phyloP scores from a whole-genome alignment of 1,140 invertebrate genomes.

The Euglossa dilemma region DNA sequence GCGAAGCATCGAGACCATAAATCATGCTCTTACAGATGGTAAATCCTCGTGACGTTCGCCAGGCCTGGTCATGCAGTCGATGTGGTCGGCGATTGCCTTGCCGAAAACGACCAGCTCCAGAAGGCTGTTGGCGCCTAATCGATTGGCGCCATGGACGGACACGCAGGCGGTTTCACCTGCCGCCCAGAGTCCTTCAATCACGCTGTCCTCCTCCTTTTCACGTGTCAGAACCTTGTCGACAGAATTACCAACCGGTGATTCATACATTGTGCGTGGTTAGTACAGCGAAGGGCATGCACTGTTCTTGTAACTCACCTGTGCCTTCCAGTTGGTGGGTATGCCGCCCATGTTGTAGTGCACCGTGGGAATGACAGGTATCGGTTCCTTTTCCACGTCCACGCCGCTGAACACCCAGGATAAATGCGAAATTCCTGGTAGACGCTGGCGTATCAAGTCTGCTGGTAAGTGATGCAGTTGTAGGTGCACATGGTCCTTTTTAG shows the following conservation, averaged over 20 bases:
- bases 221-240: conserved; percentile 81
- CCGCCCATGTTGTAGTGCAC: conserved; percentile 97
- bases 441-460: conserved; percentile 85
- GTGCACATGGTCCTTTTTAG: conserved; percentile 91
- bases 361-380: conserved; percentile 94
- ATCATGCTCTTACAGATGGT: conserved; percentile 79
- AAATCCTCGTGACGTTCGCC: conserved; percentile 85
- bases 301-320: conserved; percentile 85
- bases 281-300: not conserved
- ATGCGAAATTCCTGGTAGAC: conserved; percentile 86
- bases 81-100: conserved; percentile 89
- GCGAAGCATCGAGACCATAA: not conserved
- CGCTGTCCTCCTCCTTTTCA: conserved; percentile 82
- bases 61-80: conserved; percentile 86
- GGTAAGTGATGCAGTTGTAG: conserved; percentile 92
- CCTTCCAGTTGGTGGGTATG: conserved; percentile 91
- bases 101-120: conserved; percentile 94
- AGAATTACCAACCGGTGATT: not conserved
- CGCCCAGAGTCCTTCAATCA: conserved; percentile 83
- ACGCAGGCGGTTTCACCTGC: conserved; percentile 82
- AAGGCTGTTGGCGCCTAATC: conserved; percentile 93
- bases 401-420: conserved; percentile 94
- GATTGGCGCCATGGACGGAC: conserved; percentile 93
- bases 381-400: conserved; percentile 91
- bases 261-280: not conserved